Evolutionary conservation across 2,888 invertebrate species (phyloP).

Genomic region (Brachyptera putata): DNA sequence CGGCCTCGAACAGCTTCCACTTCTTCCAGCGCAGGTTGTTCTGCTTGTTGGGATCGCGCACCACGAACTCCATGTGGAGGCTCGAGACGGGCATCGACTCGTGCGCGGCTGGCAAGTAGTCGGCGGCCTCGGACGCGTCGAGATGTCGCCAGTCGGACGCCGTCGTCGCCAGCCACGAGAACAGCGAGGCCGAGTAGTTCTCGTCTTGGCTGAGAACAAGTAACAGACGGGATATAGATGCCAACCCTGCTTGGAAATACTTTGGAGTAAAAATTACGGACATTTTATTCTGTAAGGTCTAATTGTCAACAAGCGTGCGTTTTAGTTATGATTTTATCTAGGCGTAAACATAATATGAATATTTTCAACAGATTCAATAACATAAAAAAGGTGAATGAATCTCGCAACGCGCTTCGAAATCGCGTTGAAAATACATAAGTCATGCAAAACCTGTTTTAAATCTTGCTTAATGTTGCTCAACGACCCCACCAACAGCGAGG

Average conservation of each 20-base stretch:
- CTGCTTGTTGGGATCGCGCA: slow-evolving; percentile 31
- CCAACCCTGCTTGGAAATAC: too few relatives aligned
- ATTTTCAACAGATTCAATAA: too few relatives aligned
- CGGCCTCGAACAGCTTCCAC: slow-evolving; percentile 48
- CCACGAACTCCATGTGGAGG: slow-evolving; percentile 20
- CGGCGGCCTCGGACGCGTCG: slow-evolving; percentile 41
- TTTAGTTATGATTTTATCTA: too few relatives aligned
- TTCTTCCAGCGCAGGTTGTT: slow-evolving; percentile 43
- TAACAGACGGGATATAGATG: background rate
- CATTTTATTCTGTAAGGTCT: background rate
- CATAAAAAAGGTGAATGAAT: too few relatives aligned
- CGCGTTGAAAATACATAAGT: too few relatives aligned
- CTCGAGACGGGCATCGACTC: slow-evolving; percentile 48
- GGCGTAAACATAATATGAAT: too few relatives aligned
- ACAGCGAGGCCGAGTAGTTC: slow-evolving; percentile 44
- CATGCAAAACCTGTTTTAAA: too few relatives aligned
- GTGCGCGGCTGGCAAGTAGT: slow-evolving; percentile 52
- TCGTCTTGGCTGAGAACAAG: slow-evolving; percentile 37
- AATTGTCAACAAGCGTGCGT: too few relatives aligned
- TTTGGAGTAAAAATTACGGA: background rate
- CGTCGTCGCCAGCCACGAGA: slow-evolving; percentile 44
- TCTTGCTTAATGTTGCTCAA: too few relatives aligned
- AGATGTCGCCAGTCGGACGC: slow-evolving; percentile 42
- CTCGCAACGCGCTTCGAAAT: too few relatives aligned
- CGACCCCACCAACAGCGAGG: too few relatives aligned